phyloP scores from a whole-genome alignment of 2,797 vertebrate species.

The Poecilia wingei region DNA sequence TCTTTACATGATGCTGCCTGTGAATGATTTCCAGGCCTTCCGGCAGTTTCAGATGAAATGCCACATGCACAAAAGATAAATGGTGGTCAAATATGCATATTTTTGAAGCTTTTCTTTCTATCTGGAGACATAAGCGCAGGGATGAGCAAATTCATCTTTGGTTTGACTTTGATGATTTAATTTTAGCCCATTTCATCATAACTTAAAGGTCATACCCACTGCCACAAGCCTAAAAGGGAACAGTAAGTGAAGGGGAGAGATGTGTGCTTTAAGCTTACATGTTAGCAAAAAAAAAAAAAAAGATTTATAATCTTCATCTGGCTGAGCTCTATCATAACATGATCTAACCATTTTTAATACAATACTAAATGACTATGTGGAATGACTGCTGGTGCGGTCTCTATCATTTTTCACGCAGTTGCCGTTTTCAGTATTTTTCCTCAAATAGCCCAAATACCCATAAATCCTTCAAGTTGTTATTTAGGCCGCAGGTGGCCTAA shows the following conservation, averaged over 20 bases:
- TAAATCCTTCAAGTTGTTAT: background rate
- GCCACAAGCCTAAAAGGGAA: background rate
- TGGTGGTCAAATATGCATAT: conserved; percentile 24
- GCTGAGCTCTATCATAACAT: background rate
- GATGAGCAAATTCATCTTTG: conserved; percentile 27
- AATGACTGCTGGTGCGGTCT: background rate
- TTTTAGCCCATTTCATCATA: conserved; percentile 28
- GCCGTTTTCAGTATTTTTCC: background rate
- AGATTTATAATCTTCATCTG: background rate
- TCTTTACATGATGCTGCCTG: conserved; percentile 5
- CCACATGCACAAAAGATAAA: conserved; percentile 4
- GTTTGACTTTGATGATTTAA: conserved; percentile 56
- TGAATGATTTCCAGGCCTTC: conserved; percentile 21
- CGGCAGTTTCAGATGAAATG: conserved; percentile 31
- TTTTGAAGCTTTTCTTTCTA: conserved; percentile 6
- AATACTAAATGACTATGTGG: background rate
- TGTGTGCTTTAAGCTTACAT: conserved; percentile 2
- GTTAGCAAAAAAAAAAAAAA: background rate
- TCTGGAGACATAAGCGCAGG: conserved; percentile 18
- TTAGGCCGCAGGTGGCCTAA: background rate
- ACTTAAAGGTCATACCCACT: background rate
- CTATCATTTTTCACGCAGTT: background rate
- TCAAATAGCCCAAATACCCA: background rate
- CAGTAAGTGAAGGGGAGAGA: background rate
- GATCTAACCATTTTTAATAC: background rate